Base-by-base conservation (phyloP, 2,888 invertebrate genomes). In the Anthophora plumipes region DNA sequence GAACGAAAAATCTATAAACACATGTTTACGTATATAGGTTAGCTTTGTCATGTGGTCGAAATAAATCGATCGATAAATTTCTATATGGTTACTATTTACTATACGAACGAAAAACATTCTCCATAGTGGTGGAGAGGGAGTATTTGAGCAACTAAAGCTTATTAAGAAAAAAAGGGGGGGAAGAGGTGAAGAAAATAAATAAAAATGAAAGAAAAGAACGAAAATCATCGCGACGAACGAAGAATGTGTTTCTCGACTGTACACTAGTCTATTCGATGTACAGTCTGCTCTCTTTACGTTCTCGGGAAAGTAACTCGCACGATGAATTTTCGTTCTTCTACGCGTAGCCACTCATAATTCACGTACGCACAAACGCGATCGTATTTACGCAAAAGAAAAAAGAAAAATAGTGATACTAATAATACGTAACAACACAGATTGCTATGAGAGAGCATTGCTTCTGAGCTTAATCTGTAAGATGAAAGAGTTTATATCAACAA, bases 351-450 rank as follows among this genome's bases (percentile, higher is more conserved):
- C 82, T 82, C 88, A 85, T 82, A 77, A 72, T 79, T 77, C 83
- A 85, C 83, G 85, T 84, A 68, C 83, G 85, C 83, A 68, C 1
- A 68, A 78, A 50, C 43, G 46, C 22, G 55, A n/a, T 63, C 61
- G 77, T 22, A 46, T 31, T 66, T 57, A 57, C 57, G 57, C 48
- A 43, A 64, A n/a, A n/a, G n/a, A n/a, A n/a, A n/a, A n/a, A n/a
- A n/a, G n/a, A n/a, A n/a, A n/a, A 67, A 54, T 54, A 25, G 67
- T 48, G 61, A 69, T 50, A 68, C 50, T 88, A 88, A 89, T 89
- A 89, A 89, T 89, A 89, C 85, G 85, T 84, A 90, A 91, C 89
- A 91, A 89, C 52, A 82, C 48, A 61, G 68, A 83, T 81, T 67
- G 77, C 66, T 50, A 67, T 68, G 77, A 63, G 71, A 83, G 50